These are phyloP conservation scores for Dolichomitus sp. DNA, from an alignment of 2,888 invertebrate genomes.

Conservation along the genomic window DNA sequence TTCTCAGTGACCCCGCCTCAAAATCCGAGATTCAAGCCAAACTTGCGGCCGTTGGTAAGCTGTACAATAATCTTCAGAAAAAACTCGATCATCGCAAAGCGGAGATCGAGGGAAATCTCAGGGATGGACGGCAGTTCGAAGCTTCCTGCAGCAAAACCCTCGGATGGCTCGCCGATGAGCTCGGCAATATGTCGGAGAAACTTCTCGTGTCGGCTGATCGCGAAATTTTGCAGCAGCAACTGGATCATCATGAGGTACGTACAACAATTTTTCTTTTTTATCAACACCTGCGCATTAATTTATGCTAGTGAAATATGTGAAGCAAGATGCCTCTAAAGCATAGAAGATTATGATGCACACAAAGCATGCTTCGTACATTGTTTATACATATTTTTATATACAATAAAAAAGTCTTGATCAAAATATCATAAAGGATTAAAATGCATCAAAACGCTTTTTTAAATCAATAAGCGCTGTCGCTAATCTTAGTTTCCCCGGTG, in stretches of 20 bases:
- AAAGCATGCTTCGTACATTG: no score
- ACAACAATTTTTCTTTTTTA: constrained; percentile 13
- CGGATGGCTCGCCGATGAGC: constrained; percentile 95
- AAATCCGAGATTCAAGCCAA: constrained; percentile 96
- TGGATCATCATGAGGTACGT: constrained; percentile 92
- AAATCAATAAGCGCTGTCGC: no score
- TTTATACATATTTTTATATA: no score
- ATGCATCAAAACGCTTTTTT: no score
- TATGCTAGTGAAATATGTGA: background rate
- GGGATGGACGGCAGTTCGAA: constrained; percentile 96
- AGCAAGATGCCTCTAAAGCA: no score
- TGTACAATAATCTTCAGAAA: constrained; percentile 95
- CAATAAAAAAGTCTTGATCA: no score
- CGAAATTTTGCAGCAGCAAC: constrained; percentile 94
- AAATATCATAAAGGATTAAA: no score
- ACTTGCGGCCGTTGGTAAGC: constrained; percentile 94
- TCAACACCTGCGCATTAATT: background rate
- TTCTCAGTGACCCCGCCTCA: constrained; percentile 96
- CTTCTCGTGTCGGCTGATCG: constrained; percentile 95
- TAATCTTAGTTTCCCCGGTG: no score
- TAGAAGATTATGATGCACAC: no score
- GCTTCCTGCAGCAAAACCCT: constrained; percentile 95
- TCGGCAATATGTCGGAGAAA: constrained; percentile 92
- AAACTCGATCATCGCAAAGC: constrained; percentile 96
- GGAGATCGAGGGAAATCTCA: constrained; percentile 94